These are phyloP conservation scores for Drosophila biarmipes DNA, from an alignment of 1,140 invertebrate species.

Conservation along the genomic window DNA sequence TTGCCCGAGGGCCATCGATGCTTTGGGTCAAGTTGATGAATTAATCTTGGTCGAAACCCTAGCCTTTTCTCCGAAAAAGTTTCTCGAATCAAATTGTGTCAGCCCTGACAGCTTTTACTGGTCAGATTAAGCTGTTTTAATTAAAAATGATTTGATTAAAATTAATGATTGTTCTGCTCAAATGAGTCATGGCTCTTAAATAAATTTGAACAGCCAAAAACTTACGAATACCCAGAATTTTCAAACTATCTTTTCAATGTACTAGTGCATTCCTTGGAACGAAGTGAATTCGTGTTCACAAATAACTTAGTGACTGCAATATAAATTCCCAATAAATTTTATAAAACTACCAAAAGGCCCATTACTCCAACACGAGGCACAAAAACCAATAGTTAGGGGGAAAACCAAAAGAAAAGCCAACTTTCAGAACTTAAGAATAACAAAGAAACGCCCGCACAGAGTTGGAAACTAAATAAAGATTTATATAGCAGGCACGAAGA, in stretches of 20 bases:
- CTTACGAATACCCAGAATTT: neutral
- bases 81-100: slow-evolving; percentile 1
- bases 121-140: neutral
- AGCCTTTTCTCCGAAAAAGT: slow-evolving; percentile 8
- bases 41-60: slow-evolving; percentile 28
- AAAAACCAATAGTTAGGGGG: neutral
- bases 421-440: slow-evolving; percentile 6
- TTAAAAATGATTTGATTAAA: slow-evolving; percentile 4
- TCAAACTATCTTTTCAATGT: neutral
- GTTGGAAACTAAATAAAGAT: slow-evolving; percentile 28
- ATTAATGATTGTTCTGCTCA: too few species aligned
- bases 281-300: neutral
- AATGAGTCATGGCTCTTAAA: neutral
- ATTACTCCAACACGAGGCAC: neutral
- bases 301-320: slow-evolving; percentile 1
- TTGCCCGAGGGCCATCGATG: slow-evolving; percentile 3
- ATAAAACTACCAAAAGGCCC: neutral
- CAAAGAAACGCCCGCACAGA: slow-evolving; percentile 3
- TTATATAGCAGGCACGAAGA: slow-evolving; percentile 2
- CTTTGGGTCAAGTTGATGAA: slow-evolving; percentile 25
- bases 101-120: neutral
- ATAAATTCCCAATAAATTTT: slow-evolving; percentile 10
- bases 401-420: slow-evolving; percentile 1
- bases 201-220: neutral
- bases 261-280: too few species aligned